A percentile compares a stretch with the other conserved stretches of the same genome.
Evolutionary conservation across 2,113 vertebrate genomes (phyloP).

Genomic region (Eulacestoma nigropectus): DNA sequence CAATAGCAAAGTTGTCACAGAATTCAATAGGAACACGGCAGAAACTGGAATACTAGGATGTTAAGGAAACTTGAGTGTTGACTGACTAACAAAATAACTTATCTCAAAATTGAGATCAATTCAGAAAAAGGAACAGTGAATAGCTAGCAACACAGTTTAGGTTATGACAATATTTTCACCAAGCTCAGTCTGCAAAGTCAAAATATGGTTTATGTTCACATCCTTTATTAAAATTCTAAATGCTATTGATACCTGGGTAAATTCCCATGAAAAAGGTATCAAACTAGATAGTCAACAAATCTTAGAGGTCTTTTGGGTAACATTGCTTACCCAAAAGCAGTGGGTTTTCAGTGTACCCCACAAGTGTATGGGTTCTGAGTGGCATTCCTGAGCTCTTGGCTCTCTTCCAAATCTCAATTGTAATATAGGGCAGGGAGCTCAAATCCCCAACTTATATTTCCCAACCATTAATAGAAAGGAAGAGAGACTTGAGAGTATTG

Average conservation of each 20-base stretch:
- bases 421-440: neutral
- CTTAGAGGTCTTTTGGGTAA: neutral
- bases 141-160: neutral
- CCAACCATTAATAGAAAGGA: neutral
- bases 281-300: neutral
- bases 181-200: neutral
- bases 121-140: neutral
- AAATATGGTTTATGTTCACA: neutral
- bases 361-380: neutral
- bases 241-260: neutral
- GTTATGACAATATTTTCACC: neutral
- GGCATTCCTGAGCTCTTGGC: neutral
- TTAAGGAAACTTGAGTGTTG: neutral
- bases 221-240: neutral
- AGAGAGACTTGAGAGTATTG: neutral
- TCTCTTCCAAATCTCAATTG: neutral
- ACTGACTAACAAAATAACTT: neutral
- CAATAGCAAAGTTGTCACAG: neutral
- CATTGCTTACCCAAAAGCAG: rapidly evolving
- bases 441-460: neutral
- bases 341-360: neutral
- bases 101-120: neutral
- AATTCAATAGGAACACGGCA: neutral
- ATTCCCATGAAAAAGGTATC: neutral
- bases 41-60: neutral